Evolutionary conservation across 2,797 vertebrate species (phyloP).

Genomic region (Balearica regulorum): DNA sequence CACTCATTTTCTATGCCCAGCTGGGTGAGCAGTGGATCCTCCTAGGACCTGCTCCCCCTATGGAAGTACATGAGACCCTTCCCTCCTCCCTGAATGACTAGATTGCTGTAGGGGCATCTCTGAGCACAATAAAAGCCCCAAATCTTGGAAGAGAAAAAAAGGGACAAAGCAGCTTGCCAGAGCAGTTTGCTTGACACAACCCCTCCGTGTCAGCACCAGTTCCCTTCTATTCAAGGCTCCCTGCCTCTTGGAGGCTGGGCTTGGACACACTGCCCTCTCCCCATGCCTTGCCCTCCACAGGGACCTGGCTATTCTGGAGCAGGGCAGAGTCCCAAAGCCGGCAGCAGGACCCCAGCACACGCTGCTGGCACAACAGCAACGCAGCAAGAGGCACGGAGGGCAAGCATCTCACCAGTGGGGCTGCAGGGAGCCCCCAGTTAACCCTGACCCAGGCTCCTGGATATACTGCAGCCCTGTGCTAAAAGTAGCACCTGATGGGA

Average conservation of each 20-base stretch:
- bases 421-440: background rate
- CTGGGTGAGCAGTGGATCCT: background rate
- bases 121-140: background rate
- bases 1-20: fast-evolving
- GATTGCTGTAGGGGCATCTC: background rate
- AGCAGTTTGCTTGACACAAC: background rate
- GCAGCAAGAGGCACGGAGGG: background rate
- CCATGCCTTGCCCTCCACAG: background rate
- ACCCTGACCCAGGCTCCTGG: background rate
- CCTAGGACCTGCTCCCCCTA: background rate
- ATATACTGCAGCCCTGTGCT: background rate
- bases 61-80: background rate
- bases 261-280: background rate
- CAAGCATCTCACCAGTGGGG: background rate
- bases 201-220: background rate
- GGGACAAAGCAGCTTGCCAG: background rate
- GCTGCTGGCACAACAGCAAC: background rate
- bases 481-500: conserved; percentile 48
- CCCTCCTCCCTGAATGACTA: background rate
- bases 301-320: fast-evolving
- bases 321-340: background rate
- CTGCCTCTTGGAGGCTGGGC: background rate
- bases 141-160: background rate
- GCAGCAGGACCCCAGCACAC: background rate
- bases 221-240: fast-evolving